A percentile compares a stretch with the other conserved stretches of the same genome.
Conservation (phyloP, 2,888 invertebrate genomes). For the Caenorhabditis becei region DNA sequence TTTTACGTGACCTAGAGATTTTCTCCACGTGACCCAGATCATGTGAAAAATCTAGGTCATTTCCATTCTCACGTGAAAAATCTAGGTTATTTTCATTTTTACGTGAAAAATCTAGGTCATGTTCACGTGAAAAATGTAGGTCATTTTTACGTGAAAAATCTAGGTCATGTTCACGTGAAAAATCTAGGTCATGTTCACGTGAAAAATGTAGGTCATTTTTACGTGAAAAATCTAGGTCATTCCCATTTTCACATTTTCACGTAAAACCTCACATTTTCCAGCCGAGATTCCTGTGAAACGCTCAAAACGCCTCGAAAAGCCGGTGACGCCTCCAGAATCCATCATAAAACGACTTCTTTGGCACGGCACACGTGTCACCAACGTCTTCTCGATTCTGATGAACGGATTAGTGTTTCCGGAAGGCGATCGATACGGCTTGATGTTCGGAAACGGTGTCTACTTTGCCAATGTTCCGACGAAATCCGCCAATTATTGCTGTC, state of each 20-base stretch:
- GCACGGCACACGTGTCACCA: constrained; percentile 62
- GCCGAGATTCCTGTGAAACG: background rate
- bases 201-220: too few species aligned
- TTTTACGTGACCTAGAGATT: constrained; percentile 5
- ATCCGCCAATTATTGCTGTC: constrained; percentile 58
- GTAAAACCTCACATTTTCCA: too few species aligned
- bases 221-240: too few species aligned
- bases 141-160: too few species aligned
- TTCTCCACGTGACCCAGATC: too few species aligned
- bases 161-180: too few species aligned
- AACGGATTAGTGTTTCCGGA: constrained; percentile 55
- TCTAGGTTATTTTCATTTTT: too few species aligned
- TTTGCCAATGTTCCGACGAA: constrained; percentile 63
- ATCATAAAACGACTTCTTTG: constrained; percentile 48
- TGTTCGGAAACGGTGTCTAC: constrained; percentile 64
- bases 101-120: too few species aligned
- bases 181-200: too few species aligned
- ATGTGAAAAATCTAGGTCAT: too few species aligned
- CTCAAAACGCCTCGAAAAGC: constrained; percentile 2
- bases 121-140: too few species aligned
- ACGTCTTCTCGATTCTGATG: constrained; percentile 63
- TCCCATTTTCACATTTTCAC: background rate
- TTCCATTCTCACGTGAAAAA: too few species aligned
- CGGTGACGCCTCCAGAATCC: background rate
- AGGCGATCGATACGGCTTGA: constrained; percentile 46